Evolutionary conservation across 2,888 invertebrate species (phyloP), one percentile per base, ranked within the genome.

Genomic region (Cabera pusaria): DNA sequence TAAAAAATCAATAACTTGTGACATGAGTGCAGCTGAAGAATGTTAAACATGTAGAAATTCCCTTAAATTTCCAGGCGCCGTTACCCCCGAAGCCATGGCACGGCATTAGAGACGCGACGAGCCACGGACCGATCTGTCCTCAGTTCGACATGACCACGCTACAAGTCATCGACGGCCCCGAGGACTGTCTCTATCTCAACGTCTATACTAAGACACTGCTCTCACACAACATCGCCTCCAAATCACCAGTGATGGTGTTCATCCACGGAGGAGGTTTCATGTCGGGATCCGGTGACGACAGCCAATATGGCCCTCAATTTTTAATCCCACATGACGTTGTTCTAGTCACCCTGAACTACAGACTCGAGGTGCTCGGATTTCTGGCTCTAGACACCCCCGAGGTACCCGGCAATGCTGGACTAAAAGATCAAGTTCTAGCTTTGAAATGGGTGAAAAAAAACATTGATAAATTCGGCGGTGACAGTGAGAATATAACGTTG

Each of bases 271-370:
- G 87, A 1, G 74, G 64, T 4, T 86, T 67, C 36, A 58, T 69
- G 44, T 68, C 68, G 7, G 86, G 86, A 1, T 77, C 79, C 0
- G 82, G 82, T 6, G 60, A 82, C 29, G 52, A 65, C 3, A 64
- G 72, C 0, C 48, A 59, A 1, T 74, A 72, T 19, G 82, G 86
- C 1, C 80, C 86, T 3, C 72, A 80, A 36, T 74, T 72, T 39
- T 53, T 88, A 4, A 52, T 88, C 35, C 64, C 65, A 33, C 75
- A 83, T 28, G 70, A 82, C 39, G 74, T 85, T 1, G 67, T 86
- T 6, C 36, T 88, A 22, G 84, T 86, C 0, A 86, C 88, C 1
- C 47, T 85, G 1, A 87, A 86, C 49, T 86, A 81, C 40, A 70
- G 86, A 33, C 59, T 85, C 0, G 82, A 69, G 48, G 52, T 45